Evolutionary conservation across 2,888 invertebrate genomes (phyloP).

Genomic region (Mythimna albipuncta): DNA sequence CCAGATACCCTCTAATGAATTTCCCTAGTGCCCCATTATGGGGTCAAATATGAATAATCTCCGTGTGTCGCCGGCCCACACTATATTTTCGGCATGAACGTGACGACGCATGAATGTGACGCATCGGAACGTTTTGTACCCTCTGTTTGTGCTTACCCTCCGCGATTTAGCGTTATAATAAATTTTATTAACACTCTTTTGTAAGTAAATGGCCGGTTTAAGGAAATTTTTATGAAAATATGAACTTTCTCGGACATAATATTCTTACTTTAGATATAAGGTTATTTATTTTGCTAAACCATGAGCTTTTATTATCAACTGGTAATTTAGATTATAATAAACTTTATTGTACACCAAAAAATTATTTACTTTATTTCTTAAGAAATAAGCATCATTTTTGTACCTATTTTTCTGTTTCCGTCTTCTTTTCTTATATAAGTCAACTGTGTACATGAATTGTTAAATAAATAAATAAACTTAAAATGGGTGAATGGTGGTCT

Average conservation of each 20-base stretch:
- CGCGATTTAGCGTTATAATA: conserved; percentile 56
- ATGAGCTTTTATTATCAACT: too few relatives aligned
- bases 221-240: conserved; percentile 6
- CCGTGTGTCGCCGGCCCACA: conserved; percentile 52
- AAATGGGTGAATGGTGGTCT: too few relatives aligned
- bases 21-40: conserved; percentile 32
- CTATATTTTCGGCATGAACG: conserved; percentile 61
- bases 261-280: too few relatives aligned
- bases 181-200: conserved; percentile 50
- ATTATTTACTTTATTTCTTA: too few relatives aligned
- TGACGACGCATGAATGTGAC: conserved; percentile 69
- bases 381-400: too few relatives aligned
- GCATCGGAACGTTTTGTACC: conserved; percentile 59
- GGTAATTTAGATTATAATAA: too few relatives aligned
- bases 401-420: too few relatives aligned
- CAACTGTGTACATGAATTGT: too few relatives aligned
- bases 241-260: background rate
- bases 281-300: too few relatives aligned
- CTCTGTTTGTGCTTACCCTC: conserved; percentile 61
- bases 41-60: conserved; percentile 57
- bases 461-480: too few relatives aligned
- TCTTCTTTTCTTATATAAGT: too few relatives aligned
- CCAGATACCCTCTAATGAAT: conserved; percentile 18
- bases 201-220: conserved; percentile 31
- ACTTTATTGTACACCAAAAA: too few relatives aligned